Base-by-base conservation (phyloP, 2,797 vertebrate genomes). In the Merluccius polli region DNA sequence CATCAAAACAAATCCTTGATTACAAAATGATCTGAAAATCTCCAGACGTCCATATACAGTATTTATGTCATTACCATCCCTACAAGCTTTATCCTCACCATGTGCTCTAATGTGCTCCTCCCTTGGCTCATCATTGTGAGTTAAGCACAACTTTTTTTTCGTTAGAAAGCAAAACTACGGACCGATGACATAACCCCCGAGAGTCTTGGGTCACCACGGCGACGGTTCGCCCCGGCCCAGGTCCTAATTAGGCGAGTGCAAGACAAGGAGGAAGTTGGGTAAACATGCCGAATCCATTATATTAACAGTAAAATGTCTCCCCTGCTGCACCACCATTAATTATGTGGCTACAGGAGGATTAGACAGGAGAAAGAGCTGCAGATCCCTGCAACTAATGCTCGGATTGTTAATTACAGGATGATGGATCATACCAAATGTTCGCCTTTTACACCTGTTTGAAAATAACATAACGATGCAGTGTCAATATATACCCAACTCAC, bases 341-440 rank as follows among this genome's bases (percentile, higher is more conserved):
- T 92, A 93, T 92, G 82, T 85, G 85, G 82, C 87, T 89, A 87
- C 83, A 86, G 82, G 88, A 86, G 87, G 89, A 93, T 92, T 87
- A 87, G 83, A 87, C 70, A 79, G 85, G 77, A 83, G 81, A 85
- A 87, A 89, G 85, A 84, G 87, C 86, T 79, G 79, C 76, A 86
- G 78, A 81, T 74, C 84, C 74, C 38, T 73, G 83, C 79, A 75
- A 81, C 83, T 71, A 83, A 83, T 83, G 79, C 78, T 76, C 78
- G 83, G 79, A 79, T 79, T 85, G 84, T 87, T 91, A 92, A 92
- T 92, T 87, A 89, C 81, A 87, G 87, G 76, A 77, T 88, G 82
- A 84, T 82, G 81, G 82, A 82, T 69, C 79, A 77, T 32, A 35
- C 68, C 24, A 6, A 44, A 48, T 48, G 44, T 18, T 48, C 27